Evolutionary conservation across 92 coral and sea anemone species (phyloP).

Genomic region (Meandrina meandrites): DNA sequence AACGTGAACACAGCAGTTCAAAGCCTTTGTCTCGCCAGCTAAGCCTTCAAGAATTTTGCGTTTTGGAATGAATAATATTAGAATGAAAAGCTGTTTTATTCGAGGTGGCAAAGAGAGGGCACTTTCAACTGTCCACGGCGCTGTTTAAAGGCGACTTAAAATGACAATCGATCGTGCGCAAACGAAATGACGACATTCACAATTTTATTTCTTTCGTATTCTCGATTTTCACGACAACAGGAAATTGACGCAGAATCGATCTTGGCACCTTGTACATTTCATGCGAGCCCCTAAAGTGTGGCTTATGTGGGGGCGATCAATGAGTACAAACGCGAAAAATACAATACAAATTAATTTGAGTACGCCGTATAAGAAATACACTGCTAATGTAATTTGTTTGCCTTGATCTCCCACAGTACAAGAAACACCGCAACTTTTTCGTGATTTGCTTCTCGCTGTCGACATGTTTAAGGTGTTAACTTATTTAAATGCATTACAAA

Average conservation of each 20-base stretch:
- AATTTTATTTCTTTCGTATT: not conserved
- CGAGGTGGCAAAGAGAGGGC: not conserved
- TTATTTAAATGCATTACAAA: not conserved
- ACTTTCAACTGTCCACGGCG: not conserved
- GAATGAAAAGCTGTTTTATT: not conserved
- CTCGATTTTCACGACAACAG: conserved; percentile 1
- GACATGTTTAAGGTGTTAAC: not conserved
- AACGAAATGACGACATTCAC: not conserved
- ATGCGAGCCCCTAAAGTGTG: not conserved
- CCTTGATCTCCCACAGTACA: not conserved
- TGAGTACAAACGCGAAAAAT: not conserved
- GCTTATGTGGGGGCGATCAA: conserved; percentile 1
- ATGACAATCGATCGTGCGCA: not conserved
- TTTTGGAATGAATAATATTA: not conserved
- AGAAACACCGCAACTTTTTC: not conserved
- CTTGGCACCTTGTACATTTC: not conserved
- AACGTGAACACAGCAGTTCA: not conserved
- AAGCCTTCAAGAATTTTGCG: not conserved
- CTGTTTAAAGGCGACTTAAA: not conserved
- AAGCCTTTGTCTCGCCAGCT: conserved; percentile 1
- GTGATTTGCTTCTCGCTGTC: not conserved
- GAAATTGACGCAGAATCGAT: not conserved
- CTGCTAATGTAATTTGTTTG: not conserved
- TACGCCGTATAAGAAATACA: not conserved
- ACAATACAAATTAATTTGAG: not conserved